phyloP scores from a whole-genome alignment of 1,140 invertebrate species.

The Aphidius ervi region DNA sequence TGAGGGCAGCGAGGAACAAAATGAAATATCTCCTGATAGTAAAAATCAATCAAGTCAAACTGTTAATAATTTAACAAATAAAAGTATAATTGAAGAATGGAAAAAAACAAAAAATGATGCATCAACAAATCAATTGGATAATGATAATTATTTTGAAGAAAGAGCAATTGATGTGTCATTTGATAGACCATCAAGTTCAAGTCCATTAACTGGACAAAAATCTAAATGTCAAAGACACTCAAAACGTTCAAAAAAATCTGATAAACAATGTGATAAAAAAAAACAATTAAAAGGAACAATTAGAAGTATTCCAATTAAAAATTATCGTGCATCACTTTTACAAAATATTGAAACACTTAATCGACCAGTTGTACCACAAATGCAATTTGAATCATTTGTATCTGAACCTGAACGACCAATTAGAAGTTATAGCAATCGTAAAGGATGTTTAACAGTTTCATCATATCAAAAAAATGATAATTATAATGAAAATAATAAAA shows the following conservation, averaged over 20 bases:
- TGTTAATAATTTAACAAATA: constrained; percentile 13
- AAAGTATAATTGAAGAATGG: constrained; percentile 39
- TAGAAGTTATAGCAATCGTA: background rate
- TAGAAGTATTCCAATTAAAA: constrained; percentile 39
- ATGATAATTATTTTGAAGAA: constrained; percentile 39
- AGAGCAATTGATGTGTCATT: constrained; percentile 39
- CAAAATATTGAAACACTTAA: constrained; percentile 36
- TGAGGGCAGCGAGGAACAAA: constrained; percentile 40
- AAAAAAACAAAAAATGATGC: constrained; percentile 26
- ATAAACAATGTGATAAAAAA: constrained; percentile 17
- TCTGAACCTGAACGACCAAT: constrained; percentile 24
- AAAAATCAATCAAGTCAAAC: background rate
- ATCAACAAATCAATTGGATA: constrained; percentile 8
- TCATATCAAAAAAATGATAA: background rate
- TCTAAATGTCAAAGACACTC: background rate
- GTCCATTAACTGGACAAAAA: background rate
- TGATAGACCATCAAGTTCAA: constrained; percentile 9
- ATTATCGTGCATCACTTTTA: constrained; percentile 37
- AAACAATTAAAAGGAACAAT: constrained; percentile 23
- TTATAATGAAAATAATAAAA: no score
- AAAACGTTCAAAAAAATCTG: background rate
- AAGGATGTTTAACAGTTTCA: background rate
- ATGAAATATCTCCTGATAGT: background rate
- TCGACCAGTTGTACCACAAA: constrained; percentile 29
- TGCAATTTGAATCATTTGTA: constrained; percentile 32